Evolutionary conservation across 1,140 invertebrate genomes (phyloP), one percentile per base, ranked within the genome.

Genomic region (Heliconius himera): DNA sequence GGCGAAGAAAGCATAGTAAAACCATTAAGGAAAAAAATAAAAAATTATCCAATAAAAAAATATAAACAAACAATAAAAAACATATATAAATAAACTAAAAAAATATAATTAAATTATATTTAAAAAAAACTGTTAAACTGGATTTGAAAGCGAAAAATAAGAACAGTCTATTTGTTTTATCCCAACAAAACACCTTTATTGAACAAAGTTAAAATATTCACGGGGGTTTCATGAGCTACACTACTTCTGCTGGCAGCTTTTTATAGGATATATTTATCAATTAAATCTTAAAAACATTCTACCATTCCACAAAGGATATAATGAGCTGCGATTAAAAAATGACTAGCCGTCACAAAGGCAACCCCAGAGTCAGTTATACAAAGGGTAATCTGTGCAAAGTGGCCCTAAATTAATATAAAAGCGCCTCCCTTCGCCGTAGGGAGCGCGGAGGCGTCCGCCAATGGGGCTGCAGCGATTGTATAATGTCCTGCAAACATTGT

Each of bases 341-440:
- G 91, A 90, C 91, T 89, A 88, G 82, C 83, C 83, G 87, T 91
- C 90, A 93, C 85, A 89, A 92, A 92, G 88, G 87, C 88, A 90
- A 90, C 90, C 89, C 87, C 87, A 85, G 86, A 92, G 86, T 90
- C 89, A 90, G 77, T 56, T 81, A 85, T 73, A 90, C 85, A 91
- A 90, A 88, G 85, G 90, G 89, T 88, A 91, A 91, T 92, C 90
- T 88, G 81, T 86, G 84, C 83, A 88, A 92, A 92, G 88, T 93
- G 89, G 90, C 88, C 86, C 87, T 83, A 88, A 91, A 89, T 90
- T 90, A 86, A 90, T 89, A 90, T 88, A 86, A 90, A 90, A 85
- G 85, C 82, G 84, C 88, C 88, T 87, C 90, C 90, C 90, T 87
- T 84, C 84, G 74, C 87, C 56, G 83, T 83, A 81, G 88, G 87